Base-by-base conservation (phyloP, 2,888 invertebrate genomes). In the Eupithecia pulchellata region DNA sequence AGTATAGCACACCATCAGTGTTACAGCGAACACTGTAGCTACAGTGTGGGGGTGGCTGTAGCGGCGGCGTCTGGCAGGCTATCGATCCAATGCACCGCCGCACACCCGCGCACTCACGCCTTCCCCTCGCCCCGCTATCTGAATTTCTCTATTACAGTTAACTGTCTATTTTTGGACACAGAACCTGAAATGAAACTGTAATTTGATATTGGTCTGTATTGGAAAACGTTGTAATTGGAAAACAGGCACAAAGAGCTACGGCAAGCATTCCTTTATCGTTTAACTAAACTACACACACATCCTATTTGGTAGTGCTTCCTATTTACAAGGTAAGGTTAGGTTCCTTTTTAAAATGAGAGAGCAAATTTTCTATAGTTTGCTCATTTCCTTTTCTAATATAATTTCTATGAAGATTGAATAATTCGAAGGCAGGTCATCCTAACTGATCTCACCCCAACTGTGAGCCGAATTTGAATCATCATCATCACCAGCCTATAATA, bases 21-120 rank as follows among this genome's bases (percentile, higher is more conserved):
- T 29, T 17, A 57, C 29, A 9, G 6, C 27, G 20, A 20, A 25
- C 25, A 13, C 4, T 25, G 47, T 29, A n/a, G n/a, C n/a, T n/a
- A 57, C 57, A 57, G 57, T 20, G 55, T 52, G 73, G 63, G 60
- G 60, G 75, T 73, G 76, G 76, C 71, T 66, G 77, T 70, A 75
- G 42, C 42, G 42, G 42, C 42, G 77, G 73, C 77, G 78, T 71
- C 72, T 71, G 74, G 71, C 70, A 78, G 78, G 81, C 76, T 87
- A 90, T 90, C 85, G 89, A 90, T 88, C 88, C 82, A 77, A 73
- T 86, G 87, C 87, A 86, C 81, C 82, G 82, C 70, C 81, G 81
- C 84, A 82, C 85, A 84, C 81, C 81, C 85, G 84, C 81, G 80
- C 80, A 71, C 76, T 77, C 73, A 75, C 47, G 9, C 78, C 73